Base-by-base conservation (phyloP, 1,140 invertebrate genomes). In the Brachionus plicatilis region DNA sequence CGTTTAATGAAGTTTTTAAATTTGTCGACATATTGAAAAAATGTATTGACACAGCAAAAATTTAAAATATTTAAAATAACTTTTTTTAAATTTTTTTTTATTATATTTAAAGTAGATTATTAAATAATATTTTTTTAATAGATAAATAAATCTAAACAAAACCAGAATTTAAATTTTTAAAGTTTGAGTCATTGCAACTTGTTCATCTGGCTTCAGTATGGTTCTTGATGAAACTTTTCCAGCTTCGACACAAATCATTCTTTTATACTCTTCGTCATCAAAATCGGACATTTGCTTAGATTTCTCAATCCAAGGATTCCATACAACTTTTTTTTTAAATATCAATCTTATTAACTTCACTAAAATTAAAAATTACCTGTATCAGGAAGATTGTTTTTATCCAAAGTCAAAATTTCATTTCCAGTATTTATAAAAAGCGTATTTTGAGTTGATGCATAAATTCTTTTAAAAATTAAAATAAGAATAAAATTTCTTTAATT, bases 291-390 rank as follows among this genome's bases (percentile, higher is more conserved):
- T 95, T 88, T 95, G 94, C 86, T 95, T 94, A 24, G 95, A 95
- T 87, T 94, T 94, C 85, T 96, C 94, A 68, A 93, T 91, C 95
- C 96, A 97, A 3, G 96, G 96, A 92, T 98, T 97, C 96, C 96
- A 98, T 70, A 98, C 92, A 85, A 97, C 95, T 92, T 89, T n/a
- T 70, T 79, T 88, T 88, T 85, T 85, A 85, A 68, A 24, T 24
- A 43, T 84, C 14, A 82, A 47, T 65, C n/a, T 29, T 7, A 37
- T 37, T 37, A 37, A 37, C 5, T 37, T 37, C 0, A 29, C 6
- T 1, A 37, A 37, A 65, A 45, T 56, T 24, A 6, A 17, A 27
- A 86, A 86, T 87, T 85, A 93, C 93, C 93, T 79, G 94, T 96
- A 88, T 96, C 95, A 1, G 95, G 94, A 88, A 96, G 95, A 91